Percentiles rank a stretch among this genome's conserved stretches.
phyloP scores from a whole-genome alignment of 2,113 vertebrate genomes.

The Paradoxurus hermaphroditus region DNA sequence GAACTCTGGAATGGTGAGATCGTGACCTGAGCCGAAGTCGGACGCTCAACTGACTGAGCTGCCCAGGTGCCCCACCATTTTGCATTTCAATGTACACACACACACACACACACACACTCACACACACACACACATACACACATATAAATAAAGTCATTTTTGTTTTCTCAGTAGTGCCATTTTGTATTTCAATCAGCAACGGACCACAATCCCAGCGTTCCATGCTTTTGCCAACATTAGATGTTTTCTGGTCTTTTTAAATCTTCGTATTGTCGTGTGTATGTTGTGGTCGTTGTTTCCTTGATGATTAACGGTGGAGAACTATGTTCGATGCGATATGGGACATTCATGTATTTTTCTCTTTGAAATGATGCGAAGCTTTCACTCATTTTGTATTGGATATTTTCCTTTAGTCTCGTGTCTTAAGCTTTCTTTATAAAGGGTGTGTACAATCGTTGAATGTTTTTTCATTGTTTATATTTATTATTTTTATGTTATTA shows the following conservation, averaged over 20 bases:
- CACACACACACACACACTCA: too few relatives aligned
- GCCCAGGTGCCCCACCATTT: too few relatives aligned
- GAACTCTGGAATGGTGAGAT: too few relatives aligned
- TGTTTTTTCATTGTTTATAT: background rate
- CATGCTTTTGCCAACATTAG: background rate
- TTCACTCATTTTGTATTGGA: background rate
- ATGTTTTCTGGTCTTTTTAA: background rate
- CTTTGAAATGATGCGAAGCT: background rate
- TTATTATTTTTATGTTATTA: background rate
- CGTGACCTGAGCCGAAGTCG: too few relatives aligned
- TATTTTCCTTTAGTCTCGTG: background rate
- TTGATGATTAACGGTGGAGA: background rate
- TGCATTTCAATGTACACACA: too few relatives aligned
- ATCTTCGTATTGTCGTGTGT: background rate
- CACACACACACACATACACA: too few relatives aligned
- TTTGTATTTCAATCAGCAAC: background rate
- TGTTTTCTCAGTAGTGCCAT: too few relatives aligned
- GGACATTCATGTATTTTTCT: background rate
- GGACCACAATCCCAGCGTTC: background rate
- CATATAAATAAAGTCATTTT: background rate
- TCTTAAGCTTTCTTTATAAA: background rate
- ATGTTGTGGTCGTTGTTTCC: background rate
- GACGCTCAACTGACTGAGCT: too few relatives aligned
- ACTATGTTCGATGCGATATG: background rate
- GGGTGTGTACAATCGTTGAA: background rate